Conservation (phyloP, 2,888 invertebrate genomes). For the Clitarchus hookeri region DNA sequence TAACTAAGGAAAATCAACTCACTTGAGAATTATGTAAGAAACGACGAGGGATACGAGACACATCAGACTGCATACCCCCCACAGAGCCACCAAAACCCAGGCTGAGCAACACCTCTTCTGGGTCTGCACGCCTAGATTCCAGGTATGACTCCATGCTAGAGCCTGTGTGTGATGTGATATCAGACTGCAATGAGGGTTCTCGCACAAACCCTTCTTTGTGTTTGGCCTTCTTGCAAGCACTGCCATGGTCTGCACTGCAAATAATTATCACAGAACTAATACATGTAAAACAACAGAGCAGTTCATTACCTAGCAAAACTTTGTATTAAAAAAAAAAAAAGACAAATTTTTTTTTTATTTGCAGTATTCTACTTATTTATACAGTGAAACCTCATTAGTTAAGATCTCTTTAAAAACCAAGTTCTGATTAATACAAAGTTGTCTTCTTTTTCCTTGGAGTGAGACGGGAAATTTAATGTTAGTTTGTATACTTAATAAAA, state of each 20-base stretch:
- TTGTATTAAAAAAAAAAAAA: no score
- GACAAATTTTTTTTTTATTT: no score
- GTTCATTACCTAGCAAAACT: no score
- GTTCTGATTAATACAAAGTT: no score
- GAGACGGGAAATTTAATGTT: no score
- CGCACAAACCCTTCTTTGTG: constrained; percentile 46
- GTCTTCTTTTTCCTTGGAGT: no score
- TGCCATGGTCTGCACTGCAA: neutral
- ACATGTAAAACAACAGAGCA: no score
- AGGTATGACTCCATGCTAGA: constrained; percentile 82
- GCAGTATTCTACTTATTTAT: no score
- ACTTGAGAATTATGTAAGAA: constrained; percentile 84
- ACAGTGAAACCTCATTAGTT: no score
- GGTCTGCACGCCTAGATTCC: constrained; percentile 83
- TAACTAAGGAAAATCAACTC: constrained; percentile 43
- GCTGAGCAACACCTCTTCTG: constrained; percentile 82
- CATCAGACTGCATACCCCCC: constrained; percentile 62
- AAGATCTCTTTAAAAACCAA: no score
- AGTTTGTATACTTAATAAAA: no score
- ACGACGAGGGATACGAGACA: constrained; percentile 78
- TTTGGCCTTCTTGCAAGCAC: constrained; percentile 5
- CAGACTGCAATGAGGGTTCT: constrained; percentile 54
- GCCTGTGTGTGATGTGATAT: constrained; percentile 50
- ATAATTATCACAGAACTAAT: no score
- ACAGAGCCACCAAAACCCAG: constrained; percentile 53